Base-by-base conservation (phyloP, 2,797 vertebrate genomes). In the Dermochelys coriacea region DNA sequence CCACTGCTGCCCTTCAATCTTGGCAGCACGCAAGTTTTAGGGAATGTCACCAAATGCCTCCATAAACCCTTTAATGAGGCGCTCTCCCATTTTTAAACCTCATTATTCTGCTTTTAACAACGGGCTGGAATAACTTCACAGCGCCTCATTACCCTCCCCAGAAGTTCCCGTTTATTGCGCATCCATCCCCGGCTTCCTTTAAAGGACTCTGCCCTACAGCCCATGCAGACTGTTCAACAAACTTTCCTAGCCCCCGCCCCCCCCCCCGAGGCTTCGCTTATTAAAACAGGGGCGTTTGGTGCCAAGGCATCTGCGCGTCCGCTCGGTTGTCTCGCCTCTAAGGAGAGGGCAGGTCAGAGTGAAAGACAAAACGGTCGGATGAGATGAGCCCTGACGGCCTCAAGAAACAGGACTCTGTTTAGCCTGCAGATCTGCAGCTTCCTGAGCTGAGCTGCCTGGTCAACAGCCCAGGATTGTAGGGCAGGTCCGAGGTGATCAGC, bases 61-160 rank as follows among this genome's bases (percentile, higher is more conserved):
- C 87, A 52, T 80, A 91, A 92, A 93, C 41, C 64, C 49, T 61
- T 85, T 59, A 71, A 84, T 50, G 74, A 79, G 83, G 50, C 41
- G 11, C 6, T 19, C 31, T 45, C 37, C 80, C 78, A 55, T 29
- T 29, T 71, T 64, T 45, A 87, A 86, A 83, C 3, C 71, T 85
- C 79, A 90, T 90, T 88, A 86, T 87, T 87, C 84, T 59, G 54
- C 85, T 75, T 88, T 90, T 82, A 94, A 64, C 87, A 88, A 89
- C 52, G 80, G 68, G 92, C 89, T 64, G 52, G 83, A 50, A 47
- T 91, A 89, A 91, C 95, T 98, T 96, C 93, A 96, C 94, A 94
- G 86, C 89, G 89, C 91, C 86, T 89, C 91, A 8, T 92, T 87
- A 93, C 21, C 21, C n/a, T n/a, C 90, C 82, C 85, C 93, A 82